A percentile compares a stretch with the other conserved stretches of the same genome.
Evolutionary conservation across 1,140 invertebrate species (phyloP).

Genomic region (Micrasema longulum): DNA sequence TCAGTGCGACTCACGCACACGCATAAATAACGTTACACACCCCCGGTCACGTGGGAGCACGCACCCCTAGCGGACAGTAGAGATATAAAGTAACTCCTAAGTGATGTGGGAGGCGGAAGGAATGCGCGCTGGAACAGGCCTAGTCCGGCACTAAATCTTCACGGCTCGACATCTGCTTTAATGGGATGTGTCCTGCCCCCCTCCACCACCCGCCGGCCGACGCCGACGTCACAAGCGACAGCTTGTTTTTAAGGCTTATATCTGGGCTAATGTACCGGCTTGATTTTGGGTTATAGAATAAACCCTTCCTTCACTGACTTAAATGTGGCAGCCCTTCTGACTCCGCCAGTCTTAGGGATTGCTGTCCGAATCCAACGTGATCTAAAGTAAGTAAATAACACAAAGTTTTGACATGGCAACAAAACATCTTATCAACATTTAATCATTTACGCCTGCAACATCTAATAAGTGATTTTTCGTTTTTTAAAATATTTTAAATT

Average conservation of each 20-base stretch:
- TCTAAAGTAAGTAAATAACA: no score
- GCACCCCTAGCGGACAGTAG: conserved; percentile 38
- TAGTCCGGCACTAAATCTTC: conserved; percentile 55
- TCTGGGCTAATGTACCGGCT: conserved; percentile 42
- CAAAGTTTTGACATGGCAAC: no score
- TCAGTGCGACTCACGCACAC: conserved; percentile 12
- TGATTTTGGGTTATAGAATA: conserved; percentile 30
- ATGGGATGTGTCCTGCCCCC: conserved; percentile 54
- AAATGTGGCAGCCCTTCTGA: background rate
- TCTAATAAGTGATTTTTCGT: no score
- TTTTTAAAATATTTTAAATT: no score
- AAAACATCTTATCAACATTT: no score
- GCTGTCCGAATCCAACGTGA: no score
- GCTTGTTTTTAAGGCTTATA: conserved; percentile 52
- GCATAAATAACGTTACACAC: conserved; percentile 40
- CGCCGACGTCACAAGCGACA: conserved; percentile 48
- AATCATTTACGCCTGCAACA: no score
- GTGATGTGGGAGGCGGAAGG: conserved; percentile 30
- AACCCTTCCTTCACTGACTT: conserved; percentile 30
- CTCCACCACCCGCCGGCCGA: background rate
- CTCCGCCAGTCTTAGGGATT: no score
- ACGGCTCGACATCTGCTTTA: conserved; percentile 56
- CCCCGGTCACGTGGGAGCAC: conserved; percentile 34
- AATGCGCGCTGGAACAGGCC: conserved; percentile 35
- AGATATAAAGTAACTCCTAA: conserved; percentile 49